Evolutionary conservation across 2,113 vertebrate genomes (phyloP), one percentile per base, ranked within the genome.

Genomic region (Cyanoramphus novaezelandiae): DNA sequence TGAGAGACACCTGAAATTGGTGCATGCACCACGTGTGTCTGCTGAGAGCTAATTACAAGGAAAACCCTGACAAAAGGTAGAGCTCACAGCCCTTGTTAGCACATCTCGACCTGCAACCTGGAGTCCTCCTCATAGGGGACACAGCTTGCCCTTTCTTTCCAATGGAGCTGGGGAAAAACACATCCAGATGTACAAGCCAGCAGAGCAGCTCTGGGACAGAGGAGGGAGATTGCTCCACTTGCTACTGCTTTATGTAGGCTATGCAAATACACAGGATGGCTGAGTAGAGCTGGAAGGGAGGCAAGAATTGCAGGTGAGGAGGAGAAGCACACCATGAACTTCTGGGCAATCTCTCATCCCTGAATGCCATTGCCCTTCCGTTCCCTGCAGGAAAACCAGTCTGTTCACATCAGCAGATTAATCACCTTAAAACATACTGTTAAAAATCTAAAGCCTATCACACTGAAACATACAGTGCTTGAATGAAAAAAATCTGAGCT

Each of bases 181-280:
- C 0, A 0, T 27, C 10, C 71, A 39, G 62, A 64, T 1, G 6
- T 14, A 33, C 0, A 1, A 71, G 18, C 16, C 49, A 88, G 9
- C 5, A 70, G 12, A 75, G 50, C 19, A 70, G 50, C 17, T 29
- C 8, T 0, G 2, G 18, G 19, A 68, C 62, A 72, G 20, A 70
- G 25, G 17, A 59, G 3, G 20, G 7, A 91, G n/a, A 72, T 2
- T 24, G 37, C 27, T 53, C 28, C 43, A 41, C 5, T 70, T 3
- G 2, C 7, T 55, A 4, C 21, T 47, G 33, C 53, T 82, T 47
- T 70, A 19, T 23, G 43, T 21, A 86, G 25, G 14, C 13, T 33
- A 2, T 19, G 18, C 23, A 60, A 64, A 71, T 16, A 35, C 16
- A 83, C 15, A 52, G 35, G 28, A 21, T 1, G 3, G 25, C 17